Base-by-base conservation (phyloP, 2,797 vertebrate species). In the Fundulus diaphanus region DNA sequence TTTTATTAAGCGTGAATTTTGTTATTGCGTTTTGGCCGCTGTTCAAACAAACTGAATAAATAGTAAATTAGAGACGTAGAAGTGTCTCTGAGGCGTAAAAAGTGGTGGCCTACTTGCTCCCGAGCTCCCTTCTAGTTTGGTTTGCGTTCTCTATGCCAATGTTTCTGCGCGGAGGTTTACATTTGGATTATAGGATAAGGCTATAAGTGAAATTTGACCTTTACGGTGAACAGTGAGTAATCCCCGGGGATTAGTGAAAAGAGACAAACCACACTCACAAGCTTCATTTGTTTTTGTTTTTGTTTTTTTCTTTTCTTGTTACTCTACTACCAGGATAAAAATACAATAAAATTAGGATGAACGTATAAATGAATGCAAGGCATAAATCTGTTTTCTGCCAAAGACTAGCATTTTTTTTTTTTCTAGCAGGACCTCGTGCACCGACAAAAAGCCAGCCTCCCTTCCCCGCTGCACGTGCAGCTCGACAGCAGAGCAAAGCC, bases 401-500 rank as follows among this genome's bases (percentile, higher is more conserved):
- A 57, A 78, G 61, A 80, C 72, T 63, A 70, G 59, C 56, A 54
- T 73, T 40, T 69, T 77, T 76, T 68, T 73, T 40, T 69, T 77
- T 76, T 68, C 68, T 82, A 73, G 78, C 72, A 8, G 33, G 77
- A 31, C 52, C 44, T 63, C 79, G 63, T 61, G 66, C 82, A 66
- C 46, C 29, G 70, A 81, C 76, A 44, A 52, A 7, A 48, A 15
- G 74, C 79, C 86, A 81, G 74, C 33, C 33, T 80, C 73, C 79
- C 78, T 80, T 86, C 75, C 70, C 70, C 1, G 82, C 70, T 35
- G 79, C 79, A 70, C 52, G 70, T 48, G 67, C 68, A 51, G 76
- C 82, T 83, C 76, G 1, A 74, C 81, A 76, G 49, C 77, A 37
- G 73, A 61, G 83, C 85, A 78, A 75, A 88, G 83, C 90, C 87